phyloP scores from a whole-genome alignment of 2,888 invertebrate species.

The Neria commutata region DNA sequence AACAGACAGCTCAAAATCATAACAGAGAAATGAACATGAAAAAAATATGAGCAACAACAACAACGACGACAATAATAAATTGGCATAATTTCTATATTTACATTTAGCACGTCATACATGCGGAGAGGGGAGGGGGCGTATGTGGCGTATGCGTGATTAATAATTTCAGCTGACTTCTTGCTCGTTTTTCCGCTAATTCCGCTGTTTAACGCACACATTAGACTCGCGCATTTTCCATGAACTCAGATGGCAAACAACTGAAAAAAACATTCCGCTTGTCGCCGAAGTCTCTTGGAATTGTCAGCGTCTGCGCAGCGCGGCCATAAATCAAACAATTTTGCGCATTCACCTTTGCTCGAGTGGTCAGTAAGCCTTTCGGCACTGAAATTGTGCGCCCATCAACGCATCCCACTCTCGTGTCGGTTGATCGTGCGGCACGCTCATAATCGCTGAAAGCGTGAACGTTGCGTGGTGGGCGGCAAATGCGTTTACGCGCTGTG shows the following conservation, averaged over 20 bases:
- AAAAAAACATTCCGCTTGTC: background rate
- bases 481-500: background rate
- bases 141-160: slow-evolving; percentile 26
- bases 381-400: background rate
- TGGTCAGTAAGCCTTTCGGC: too few relatives aligned
- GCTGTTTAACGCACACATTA: background rate
- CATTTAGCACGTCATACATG: slow-evolving; percentile 13
- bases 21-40: too few relatives aligned
- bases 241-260: too few relatives aligned
- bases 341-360: too few relatives aligned
- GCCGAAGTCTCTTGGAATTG: background rate
- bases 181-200: background rate
- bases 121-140: too few relatives aligned
- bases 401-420: background rate
- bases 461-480: background rate
- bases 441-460: background rate
- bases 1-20: too few relatives aligned
- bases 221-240: too few relatives aligned
- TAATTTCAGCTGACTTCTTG: background rate
- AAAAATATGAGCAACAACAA: background rate
- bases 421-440: background rate
- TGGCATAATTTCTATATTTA: slow-evolving; percentile 24
- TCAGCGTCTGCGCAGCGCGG: background rate
- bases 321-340: background rate
- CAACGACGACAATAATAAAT: background rate